Evolutionary conservation across 1,140 invertebrate genomes (phyloP).

Genomic region (Lasaia peninsularis): DNA sequence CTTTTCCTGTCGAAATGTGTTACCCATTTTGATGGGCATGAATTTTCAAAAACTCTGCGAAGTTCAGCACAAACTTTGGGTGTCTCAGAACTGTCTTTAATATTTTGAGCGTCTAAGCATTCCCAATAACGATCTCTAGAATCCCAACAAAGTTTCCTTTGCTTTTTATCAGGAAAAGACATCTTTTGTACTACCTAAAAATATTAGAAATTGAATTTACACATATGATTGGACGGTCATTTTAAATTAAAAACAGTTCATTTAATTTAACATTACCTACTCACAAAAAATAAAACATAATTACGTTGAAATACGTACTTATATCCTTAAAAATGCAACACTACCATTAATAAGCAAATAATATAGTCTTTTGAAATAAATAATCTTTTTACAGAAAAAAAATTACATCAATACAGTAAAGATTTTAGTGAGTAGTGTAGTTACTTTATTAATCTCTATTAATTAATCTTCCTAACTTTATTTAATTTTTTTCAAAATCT

Average conservation of each 20-base stretch:
- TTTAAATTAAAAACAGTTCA: conserved; percentile 21
- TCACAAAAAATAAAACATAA: neutral
- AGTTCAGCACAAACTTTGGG: conserved; percentile 83
- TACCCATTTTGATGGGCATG: conserved; percentile 93
- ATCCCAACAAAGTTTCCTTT: conserved; percentile 90
- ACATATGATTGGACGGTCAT: conserved; percentile 10
- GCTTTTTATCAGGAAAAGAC: conserved; percentile 90
- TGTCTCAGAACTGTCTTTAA: conserved; percentile 63
- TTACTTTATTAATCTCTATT: too few relatives aligned
- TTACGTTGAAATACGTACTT: neutral
- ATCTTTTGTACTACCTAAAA: conserved; percentile 76
- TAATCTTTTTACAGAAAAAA: too few relatives aligned
- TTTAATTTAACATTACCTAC: neutral
- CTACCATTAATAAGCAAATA: too few relatives aligned
- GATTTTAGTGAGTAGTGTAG: too few relatives aligned
- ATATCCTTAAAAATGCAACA: neutral
- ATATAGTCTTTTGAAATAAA: too few relatives aligned
- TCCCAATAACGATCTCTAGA: conserved; percentile 93
- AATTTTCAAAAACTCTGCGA: conserved; percentile 87
- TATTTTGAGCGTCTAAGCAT: conserved; percentile 85
- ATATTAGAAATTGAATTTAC: neutral
- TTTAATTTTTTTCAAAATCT: too few relatives aligned
- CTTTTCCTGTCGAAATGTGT: conserved; percentile 95
- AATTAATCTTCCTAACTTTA: too few relatives aligned
- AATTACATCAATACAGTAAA: too few relatives aligned